Conservation (phyloP, 1,140 invertebrate genomes). For the Pseudomyrmex concolor region DNA sequence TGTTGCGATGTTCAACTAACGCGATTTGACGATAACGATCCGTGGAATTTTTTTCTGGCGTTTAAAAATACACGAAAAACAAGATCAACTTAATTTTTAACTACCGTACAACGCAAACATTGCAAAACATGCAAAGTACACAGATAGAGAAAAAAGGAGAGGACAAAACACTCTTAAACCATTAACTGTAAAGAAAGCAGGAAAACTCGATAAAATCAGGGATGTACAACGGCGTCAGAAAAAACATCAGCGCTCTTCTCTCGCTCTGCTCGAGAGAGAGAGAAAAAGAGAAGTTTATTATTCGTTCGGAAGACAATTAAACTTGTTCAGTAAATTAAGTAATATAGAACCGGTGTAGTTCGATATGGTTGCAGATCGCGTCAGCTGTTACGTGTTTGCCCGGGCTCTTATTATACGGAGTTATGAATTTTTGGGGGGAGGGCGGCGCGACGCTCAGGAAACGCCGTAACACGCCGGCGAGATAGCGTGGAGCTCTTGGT, state of each 20-base stretch:
- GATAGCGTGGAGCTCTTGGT: conserved; percentile 3
- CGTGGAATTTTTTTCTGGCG: neutral
- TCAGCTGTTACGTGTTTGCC: conserved; percentile 52
- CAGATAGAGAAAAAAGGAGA: no score
- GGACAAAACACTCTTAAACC: neutral
- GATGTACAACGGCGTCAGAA: neutral
- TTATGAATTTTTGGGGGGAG: conserved; percentile 67
- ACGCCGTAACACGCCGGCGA: conserved; percentile 14
- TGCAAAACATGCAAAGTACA: neutral
- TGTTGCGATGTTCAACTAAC: conserved; percentile 39
- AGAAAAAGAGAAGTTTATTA: conserved; percentile 25
- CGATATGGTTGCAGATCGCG: conserved; percentile 62
- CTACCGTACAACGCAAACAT: no score
- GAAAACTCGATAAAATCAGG: conserved; percentile 30
- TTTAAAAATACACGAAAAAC: neutral
- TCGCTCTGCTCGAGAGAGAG: neutral
- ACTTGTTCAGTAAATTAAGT: conserved; percentile 65
- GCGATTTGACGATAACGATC: neutral
- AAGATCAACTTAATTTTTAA: neutral
- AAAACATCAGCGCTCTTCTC: neutral
- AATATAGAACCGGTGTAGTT: conserved; percentile 27
- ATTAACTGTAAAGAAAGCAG: neutral
- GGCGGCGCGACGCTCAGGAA: conserved; percentile 9
- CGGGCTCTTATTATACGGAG: conserved; percentile 37
- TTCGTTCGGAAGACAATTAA: conserved; percentile 60